Evolutionary conservation across 2,797 vertebrate genomes (phyloP).

Genomic region (Discoglossus pictus): DNA sequence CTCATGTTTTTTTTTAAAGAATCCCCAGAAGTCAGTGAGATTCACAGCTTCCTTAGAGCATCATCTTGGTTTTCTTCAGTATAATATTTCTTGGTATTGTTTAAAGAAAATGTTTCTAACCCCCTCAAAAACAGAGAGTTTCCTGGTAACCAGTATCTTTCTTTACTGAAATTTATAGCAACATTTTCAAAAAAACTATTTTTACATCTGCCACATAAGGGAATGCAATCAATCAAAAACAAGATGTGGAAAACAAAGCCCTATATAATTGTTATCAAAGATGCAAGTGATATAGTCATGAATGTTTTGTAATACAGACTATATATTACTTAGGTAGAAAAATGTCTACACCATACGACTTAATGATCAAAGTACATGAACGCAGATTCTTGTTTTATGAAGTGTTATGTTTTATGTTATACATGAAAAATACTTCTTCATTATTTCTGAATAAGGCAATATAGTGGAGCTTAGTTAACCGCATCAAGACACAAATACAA

Average conservation of each 20-base stretch:
- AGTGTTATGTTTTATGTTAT: constrained; percentile 2
- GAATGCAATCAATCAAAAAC: not conserved
- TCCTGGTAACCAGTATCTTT: not conserved
- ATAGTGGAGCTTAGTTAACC: not conserved
- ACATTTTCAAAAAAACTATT: too few relatives aligned
- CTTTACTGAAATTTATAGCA: too few relatives aligned
- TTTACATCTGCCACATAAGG: too few relatives aligned
- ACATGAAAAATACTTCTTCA: not conserved
- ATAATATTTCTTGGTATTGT: too few relatives aligned
- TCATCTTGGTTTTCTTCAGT: too few relatives aligned
- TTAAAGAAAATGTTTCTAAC: too few relatives aligned
- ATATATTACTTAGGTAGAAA: constrained; percentile 3
- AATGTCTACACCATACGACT: not conserved
- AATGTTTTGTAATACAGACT: not conserved
- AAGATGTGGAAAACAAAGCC: not conserved
- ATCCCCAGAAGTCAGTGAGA: too few relatives aligned
- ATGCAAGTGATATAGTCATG: not conserved
- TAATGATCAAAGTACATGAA: not conserved
- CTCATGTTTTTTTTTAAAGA: too few relatives aligned
- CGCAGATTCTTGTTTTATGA: not conserved
- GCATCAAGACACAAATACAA: constrained; percentile 13
- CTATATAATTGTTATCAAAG: not conserved
- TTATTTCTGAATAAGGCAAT: constrained; percentile 8
- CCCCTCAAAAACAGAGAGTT: not conserved
- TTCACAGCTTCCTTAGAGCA: too few relatives aligned